Conservation (phyloP, 2,888 invertebrate genomes). For the Elmis aenea region DNA sequence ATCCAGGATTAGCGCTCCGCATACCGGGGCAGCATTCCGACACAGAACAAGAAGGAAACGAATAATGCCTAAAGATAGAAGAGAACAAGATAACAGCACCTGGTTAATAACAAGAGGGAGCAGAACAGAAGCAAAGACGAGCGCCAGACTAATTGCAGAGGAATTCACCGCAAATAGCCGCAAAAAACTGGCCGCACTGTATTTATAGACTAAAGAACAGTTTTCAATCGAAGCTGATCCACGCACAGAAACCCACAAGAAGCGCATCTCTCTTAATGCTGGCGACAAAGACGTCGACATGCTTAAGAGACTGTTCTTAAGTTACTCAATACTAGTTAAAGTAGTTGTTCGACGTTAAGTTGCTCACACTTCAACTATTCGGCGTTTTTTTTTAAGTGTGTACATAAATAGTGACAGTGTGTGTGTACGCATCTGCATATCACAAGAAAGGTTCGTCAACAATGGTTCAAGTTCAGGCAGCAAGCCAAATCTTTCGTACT, state of each 20-base stretch:
- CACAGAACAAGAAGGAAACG: constrained; percentile 9
- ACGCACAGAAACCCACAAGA: constrained; percentile 11
- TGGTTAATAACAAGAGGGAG: constrained; percentile 3
- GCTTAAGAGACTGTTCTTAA: no score
- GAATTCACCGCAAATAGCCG: constrained; percentile 30
- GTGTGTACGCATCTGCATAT: constrained; percentile 4
- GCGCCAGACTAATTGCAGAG: constrained; percentile 32
- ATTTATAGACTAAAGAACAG: constrained; percentile 24
- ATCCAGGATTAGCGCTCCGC: constrained; percentile 26
- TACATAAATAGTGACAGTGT: no score
- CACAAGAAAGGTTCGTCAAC: no score
- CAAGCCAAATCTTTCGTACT: no score
- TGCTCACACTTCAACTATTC: no score
- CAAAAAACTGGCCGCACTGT: constrained; percentile 21
- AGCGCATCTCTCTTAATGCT: no score
- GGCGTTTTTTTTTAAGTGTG: no score
- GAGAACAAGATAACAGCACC: constrained; percentile 9
- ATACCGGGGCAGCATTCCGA: constrained; percentile 25
- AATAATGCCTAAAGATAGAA: constrained; percentile 13
- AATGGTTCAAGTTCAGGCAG: no score
- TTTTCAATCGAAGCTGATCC: constrained; percentile 16
- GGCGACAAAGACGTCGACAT: no score
- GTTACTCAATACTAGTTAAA: no score
- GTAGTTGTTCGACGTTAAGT: no score
- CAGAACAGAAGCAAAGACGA: constrained; percentile 12